phyloP scores from a whole-genome alignment of 2,888 invertebrate genomes.

The Cylloceria caligata region DNA sequence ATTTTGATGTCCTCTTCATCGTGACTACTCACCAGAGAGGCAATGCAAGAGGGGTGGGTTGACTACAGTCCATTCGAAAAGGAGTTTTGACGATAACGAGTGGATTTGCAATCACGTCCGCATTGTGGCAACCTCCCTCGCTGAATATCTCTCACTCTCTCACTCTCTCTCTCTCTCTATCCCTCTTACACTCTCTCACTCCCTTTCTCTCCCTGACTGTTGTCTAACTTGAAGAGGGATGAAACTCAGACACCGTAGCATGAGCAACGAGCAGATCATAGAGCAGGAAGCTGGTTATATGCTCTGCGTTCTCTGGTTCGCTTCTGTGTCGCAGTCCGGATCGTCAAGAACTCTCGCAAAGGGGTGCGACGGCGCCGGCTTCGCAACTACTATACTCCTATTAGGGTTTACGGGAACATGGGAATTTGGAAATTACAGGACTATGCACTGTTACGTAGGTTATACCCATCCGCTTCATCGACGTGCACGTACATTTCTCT shows the following conservation, averaged over 20 bases:
- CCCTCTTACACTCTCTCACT: conserved; percentile 22
- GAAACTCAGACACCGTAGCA: conserved; percentile 77
- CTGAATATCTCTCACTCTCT: conserved; percentile 36
- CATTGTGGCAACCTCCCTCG: conserved; percentile 77
- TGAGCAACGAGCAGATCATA: conserved; percentile 76
- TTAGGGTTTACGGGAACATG: conserved; percentile 68
- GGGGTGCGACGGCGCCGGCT: conserved; percentile 38
- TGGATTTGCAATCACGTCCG: conserved; percentile 83
- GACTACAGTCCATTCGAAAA: conserved; percentile 32
- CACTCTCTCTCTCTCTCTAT: conserved; percentile 55
- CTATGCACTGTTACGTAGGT: conserved; percentile 46
- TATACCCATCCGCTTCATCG: conserved; percentile 37
- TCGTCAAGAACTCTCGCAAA: conserved; percentile 50
- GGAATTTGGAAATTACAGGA: conserved; percentile 75
- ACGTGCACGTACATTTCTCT: conserved; percentile 4
- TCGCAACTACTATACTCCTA: conserved; percentile 4
- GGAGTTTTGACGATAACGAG: conserved; percentile 82
- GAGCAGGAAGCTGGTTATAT: conserved; percentile 75
- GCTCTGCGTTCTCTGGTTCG: background rate
- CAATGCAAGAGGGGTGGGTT: conserved; percentile 17
- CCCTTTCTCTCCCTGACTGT: conserved; percentile 71
- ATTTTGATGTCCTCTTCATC: conserved; percentile 3
- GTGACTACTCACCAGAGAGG: conserved; percentile 17
- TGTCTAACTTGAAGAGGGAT: conserved; percentile 80
- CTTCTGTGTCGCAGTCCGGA: conserved; percentile 33